phyloP scores from a whole-genome alignment of 2,888 invertebrate species.

The Drosophila tripunctata region DNA sequence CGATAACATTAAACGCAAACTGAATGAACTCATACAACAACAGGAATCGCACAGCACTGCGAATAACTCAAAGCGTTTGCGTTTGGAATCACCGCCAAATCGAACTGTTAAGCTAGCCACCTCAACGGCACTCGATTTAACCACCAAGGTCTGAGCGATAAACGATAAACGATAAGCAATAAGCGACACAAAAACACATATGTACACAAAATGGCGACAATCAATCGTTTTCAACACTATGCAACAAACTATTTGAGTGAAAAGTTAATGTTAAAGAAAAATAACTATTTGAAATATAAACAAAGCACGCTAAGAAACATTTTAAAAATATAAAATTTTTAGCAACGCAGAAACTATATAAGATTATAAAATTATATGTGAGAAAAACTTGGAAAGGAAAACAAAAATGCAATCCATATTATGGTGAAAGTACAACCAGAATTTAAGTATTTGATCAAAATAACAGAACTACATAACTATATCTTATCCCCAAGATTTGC shows the following conservation, averaged over 20 bases:
- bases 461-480: no score
- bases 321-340: no score
- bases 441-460: no score
- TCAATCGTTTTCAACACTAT: conserved; percentile 29
- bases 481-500: no score
- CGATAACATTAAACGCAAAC: conserved; percentile 58
- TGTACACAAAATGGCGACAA: conserved; percentile 22
- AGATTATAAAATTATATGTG: no score
- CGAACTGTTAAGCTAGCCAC: conserved; percentile 60
- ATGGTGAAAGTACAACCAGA: no score
- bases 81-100: conserved; percentile 42
- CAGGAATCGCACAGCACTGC: conserved; percentile 41
- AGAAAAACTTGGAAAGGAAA: no score
- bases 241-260: conserved; percentile 36
- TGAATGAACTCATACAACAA: conserved; percentile 55
- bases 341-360: no score
- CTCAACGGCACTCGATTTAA: conserved; percentile 85
- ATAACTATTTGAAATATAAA: no score
- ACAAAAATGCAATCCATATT: no score
- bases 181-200: neutral
- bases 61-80: conserved; percentile 57
- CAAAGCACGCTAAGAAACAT: no score
- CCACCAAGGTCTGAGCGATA: conserved; percentile 87
- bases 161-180: conserved; percentile 4
- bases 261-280: no score